phyloP scores from a whole-genome alignment of 2,113 vertebrate species.

The Tachysurus fulvidraco region DNA sequence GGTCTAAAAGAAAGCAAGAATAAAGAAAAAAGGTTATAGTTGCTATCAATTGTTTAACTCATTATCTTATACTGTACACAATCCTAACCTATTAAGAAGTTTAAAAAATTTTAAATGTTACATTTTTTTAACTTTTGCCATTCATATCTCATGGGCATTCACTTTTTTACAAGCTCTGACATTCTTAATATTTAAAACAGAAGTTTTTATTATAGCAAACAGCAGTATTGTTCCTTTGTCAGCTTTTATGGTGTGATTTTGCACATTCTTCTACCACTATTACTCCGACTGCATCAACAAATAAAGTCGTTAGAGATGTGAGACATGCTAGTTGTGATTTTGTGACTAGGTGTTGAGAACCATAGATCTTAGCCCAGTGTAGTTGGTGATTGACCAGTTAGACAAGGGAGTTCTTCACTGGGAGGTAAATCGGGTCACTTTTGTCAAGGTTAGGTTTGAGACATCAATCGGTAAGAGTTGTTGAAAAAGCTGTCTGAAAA shows the following conservation, averaged over 20 bases:
- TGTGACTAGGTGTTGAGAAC: not conserved
- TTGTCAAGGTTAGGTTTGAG: not conserved
- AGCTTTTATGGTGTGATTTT: not conserved
- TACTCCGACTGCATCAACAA: not conserved
- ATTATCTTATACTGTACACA: not conserved
- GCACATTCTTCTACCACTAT: not conserved
- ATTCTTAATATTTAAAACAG: not conserved
- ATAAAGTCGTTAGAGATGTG: not conserved
- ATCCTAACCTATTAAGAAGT: not conserved
- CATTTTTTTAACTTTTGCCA: not conserved
- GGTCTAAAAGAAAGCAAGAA: conserved; percentile 59
- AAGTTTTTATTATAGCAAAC: not conserved
- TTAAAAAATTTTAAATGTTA: too few relatives aligned
- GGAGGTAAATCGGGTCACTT: not conserved
- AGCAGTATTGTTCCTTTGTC: not conserved
- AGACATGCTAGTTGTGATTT: not conserved
- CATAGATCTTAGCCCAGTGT: not conserved
- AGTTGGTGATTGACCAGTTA: not conserved
- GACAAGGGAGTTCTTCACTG: not conserved
- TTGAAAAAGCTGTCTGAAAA: not conserved
- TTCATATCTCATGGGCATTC: not conserved
- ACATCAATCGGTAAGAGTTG: too few relatives aligned
- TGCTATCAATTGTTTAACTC: not conserved
- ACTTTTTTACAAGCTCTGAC: not conserved
- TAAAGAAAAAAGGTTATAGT: conserved; percentile 7